Evolutionary conservation across 2,113 vertebrate species (phyloP).

Genomic region (Labrus mixtus): DNA sequence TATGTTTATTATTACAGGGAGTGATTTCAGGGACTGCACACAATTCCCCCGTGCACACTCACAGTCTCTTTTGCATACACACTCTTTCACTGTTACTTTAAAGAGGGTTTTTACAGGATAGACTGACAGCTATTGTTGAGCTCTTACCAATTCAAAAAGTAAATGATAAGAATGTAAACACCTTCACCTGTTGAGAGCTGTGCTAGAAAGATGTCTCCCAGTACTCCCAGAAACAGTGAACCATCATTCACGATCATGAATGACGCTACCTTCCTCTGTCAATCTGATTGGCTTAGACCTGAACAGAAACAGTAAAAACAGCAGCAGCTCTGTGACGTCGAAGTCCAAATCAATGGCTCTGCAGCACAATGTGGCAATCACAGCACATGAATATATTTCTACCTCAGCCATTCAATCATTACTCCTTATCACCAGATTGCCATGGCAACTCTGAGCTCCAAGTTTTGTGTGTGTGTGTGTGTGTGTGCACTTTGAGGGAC

Average conservation of each 20-base stretch:
- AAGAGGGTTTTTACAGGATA: too few species aligned
- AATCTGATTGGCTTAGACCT: background rate
- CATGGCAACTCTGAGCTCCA: slow-evolving; percentile 64
- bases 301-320: slow-evolving; percentile 16
- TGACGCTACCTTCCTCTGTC: background rate
- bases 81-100: too few species aligned
- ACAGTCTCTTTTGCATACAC: too few species aligned
- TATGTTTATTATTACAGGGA: too few species aligned
- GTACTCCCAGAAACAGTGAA: background rate
- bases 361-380: slow-evolving; percentile 45
- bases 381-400: slow-evolving; percentile 38
- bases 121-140: background rate
- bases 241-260: background rate
- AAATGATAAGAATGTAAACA: background rate
- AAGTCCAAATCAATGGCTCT: slow-evolving; percentile 33
- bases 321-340: slow-evolving; percentile 26
- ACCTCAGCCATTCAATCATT: slow-evolving; percentile 55
- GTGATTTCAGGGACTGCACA: too few species aligned
- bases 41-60: too few species aligned
- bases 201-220: background rate
- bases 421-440: slow-evolving; percentile 50
- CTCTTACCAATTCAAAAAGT: background rate
- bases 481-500: background rate
- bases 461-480: slow-evolving; percentile 7
- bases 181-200: background rate